These are phyloP conservation scores for Cosmia pyralina DNA, from an alignment of 2,888 invertebrate genomes.

Conservation along the genomic window DNA sequence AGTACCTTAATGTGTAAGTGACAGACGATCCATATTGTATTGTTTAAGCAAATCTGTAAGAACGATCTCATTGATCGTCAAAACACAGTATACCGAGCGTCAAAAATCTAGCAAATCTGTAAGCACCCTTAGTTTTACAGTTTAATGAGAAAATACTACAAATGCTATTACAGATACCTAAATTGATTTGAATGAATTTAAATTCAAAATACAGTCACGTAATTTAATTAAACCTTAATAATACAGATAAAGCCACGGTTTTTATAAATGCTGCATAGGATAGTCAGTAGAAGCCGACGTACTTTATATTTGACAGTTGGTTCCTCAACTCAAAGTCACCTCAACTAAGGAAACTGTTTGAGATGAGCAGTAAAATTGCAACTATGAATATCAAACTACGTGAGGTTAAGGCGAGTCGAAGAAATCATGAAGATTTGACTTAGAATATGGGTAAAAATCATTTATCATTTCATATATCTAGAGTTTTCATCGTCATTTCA, in stretches of 20 bases:
- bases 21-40: background rate
- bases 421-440: too few species aligned
- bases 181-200: background rate
- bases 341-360: too few species aligned
- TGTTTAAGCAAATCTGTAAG: background rate
- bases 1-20: background rate
- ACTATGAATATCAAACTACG: too few species aligned
- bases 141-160: background rate
- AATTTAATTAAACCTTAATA: background rate
- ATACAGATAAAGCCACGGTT: background rate
- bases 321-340: too few species aligned
- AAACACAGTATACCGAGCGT: background rate
- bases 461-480: background rate
- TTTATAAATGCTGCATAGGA: background rate
- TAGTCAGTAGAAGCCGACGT: too few species aligned
- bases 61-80: slow-evolving; percentile 1
- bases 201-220: background rate
- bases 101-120: background rate
- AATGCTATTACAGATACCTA: background rate
- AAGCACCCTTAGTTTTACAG: background rate
- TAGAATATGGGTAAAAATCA: too few species aligned
- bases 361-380: too few species aligned
- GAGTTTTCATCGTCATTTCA: background rate
- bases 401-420: too few species aligned
- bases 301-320: too few species aligned